Percentiles rank a stretch among this genome's conserved stretches.
Conservation (phyloP, 92 coral and sea anemone genomes). For the Diadumene lineata region DNA sequence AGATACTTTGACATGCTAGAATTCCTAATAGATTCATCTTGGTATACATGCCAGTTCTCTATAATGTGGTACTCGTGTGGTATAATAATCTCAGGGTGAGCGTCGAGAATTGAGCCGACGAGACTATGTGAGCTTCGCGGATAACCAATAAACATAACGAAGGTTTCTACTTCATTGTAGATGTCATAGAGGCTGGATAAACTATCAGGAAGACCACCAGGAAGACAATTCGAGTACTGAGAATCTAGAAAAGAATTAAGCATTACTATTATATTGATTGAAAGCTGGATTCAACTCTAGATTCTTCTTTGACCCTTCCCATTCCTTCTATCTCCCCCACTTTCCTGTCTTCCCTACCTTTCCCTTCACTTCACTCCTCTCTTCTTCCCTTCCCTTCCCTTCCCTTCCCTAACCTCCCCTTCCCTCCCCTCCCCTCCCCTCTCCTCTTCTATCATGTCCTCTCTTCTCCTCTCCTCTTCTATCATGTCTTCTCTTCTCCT, state of each 20-base stretch:
- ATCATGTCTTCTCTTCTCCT: no score
- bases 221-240: slow-evolving; percentile 8
- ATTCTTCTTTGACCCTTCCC: no score
- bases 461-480: no score
- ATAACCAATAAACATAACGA: slow-evolving; percentile 47
- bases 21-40: slow-evolving; percentile 2
- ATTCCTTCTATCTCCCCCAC: no score
- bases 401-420: not conserved
- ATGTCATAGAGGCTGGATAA: slow-evolving; percentile 11
- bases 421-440: not conserved
- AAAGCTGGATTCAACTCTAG: no score
- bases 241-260: not conserved
- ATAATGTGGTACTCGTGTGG: slow-evolving; percentile 46
- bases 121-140: slow-evolving; percentile 52
- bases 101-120: slow-evolving; percentile 41
- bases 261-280: no score
- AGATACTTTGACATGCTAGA: slow-evolving; percentile 35
- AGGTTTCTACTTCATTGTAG: slow-evolving; percentile 40
- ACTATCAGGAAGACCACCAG: slow-evolving; percentile 37
- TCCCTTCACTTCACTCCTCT: no score
- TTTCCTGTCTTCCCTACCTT: no score
- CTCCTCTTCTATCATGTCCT: no score
- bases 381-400: no score
- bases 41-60: slow-evolving; percentile 22
- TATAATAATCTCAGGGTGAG: slow-evolving; percentile 47